phyloP scores from a whole-genome alignment of 2,113 vertebrate genomes.

The Pelobates fuscus region DNA sequence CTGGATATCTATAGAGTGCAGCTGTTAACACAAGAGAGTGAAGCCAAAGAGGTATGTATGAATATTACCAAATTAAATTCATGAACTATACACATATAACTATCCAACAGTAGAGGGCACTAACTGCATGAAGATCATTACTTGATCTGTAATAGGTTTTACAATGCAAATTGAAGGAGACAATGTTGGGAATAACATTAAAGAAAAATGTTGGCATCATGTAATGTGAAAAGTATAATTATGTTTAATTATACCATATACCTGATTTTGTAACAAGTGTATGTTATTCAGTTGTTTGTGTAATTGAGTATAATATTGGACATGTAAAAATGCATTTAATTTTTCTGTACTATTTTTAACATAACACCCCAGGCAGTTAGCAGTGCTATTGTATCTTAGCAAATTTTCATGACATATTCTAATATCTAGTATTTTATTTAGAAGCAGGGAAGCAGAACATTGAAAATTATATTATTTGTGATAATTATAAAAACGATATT shows the following conservation, averaged over 20 bases:
- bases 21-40: too few relatives aligned
- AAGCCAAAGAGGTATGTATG: too few relatives aligned
- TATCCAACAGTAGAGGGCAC: conserved; percentile 33
- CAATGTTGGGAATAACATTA: conserved; percentile 13
- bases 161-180: conserved; percentile 5
- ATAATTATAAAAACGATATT: too few relatives aligned
- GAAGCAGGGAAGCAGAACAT: neutral
- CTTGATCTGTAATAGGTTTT: neutral
- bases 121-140: conserved; percentile 1
- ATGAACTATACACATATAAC: neutral
- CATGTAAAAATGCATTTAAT: conserved; percentile 4
- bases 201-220: conserved; percentile 30
- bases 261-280: conserved; percentile 40
- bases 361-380: neutral
- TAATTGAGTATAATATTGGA: conserved; percentile 33
- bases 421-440: neutral
- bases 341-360: conserved; percentile 18
- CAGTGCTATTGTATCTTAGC: neutral
- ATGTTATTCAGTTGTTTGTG: conserved; percentile 42
- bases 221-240: conserved; percentile 30
- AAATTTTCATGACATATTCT: neutral
- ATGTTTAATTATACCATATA: conserved; percentile 36
- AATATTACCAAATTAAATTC: too few relatives aligned
- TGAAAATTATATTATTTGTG: too few relatives aligned
- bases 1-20: too few relatives aligned